Evolutionary conservation across 2,113 vertebrate species (phyloP).

Genomic region (Protomyctophum bolini): DNA sequence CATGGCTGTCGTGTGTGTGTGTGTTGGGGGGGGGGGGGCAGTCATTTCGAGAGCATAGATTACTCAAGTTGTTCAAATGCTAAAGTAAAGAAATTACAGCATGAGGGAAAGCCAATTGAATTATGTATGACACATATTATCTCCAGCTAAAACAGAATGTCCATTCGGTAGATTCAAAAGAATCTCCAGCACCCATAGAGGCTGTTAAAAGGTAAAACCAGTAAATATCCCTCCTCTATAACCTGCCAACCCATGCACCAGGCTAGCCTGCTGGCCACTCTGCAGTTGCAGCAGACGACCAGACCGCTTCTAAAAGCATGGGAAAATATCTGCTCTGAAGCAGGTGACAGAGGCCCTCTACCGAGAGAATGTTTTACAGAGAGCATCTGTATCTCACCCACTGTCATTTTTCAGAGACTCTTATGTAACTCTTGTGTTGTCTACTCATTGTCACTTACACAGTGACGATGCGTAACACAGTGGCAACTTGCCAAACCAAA

Average conservation of each 20-base stretch:
- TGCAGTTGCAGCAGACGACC: constrained; percentile 77
- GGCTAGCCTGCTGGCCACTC: constrained; percentile 58
- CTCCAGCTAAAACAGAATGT: constrained; percentile 11
- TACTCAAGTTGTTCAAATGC: constrained; percentile 6
- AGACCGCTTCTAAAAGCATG: constrained; percentile 63
- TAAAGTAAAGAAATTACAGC: constrained; percentile 8
- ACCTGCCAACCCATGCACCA: constrained; percentile 1
- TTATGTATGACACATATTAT: constrained; percentile 17
- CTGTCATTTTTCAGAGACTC: neutral
- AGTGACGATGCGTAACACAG: neutral
- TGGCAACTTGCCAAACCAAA: constrained; percentile 10
- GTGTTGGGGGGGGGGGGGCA: too few species aligned
- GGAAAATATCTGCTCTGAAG: constrained; percentile 76
- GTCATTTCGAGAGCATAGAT: too few species aligned
- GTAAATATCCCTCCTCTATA: constrained; percentile 51
- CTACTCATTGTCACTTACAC: neutral
- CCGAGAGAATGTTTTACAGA: constrained; percentile 61
- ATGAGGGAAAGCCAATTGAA: constrained; percentile 18
- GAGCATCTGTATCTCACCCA: neutral
- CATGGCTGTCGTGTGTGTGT: too few species aligned
- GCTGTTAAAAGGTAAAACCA: constrained; percentile 43
- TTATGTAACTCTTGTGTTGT: neutral
- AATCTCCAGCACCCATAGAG: constrained; percentile 27
- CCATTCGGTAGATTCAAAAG: constrained; percentile 26
- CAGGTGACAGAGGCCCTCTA: constrained; percentile 79